These are phyloP conservation scores for Colossoma macropomum DNA, from an alignment of 2,113 vertebrate species.

Conservation along the genomic window DNA sequence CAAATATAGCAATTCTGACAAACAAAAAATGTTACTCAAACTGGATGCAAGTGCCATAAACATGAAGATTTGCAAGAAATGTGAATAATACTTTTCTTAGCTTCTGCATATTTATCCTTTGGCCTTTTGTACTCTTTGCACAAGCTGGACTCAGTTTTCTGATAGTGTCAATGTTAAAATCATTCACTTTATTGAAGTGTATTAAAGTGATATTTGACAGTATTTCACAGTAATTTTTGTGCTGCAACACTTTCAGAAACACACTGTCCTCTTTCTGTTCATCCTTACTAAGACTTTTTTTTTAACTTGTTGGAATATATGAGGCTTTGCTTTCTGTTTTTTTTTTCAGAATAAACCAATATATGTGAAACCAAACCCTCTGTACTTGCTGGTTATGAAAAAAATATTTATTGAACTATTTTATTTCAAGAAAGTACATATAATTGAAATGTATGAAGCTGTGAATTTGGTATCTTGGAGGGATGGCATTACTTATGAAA, in stretches of 20 bases:
- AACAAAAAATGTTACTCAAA: slow-evolving; percentile 5
- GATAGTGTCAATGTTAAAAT: not conserved
- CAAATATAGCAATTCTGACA: not conserved
- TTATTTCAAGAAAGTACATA: not conserved
- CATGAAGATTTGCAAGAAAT: slow-evolving; percentile 63
- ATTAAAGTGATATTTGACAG: not conserved
- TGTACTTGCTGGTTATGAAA: slow-evolving; percentile 9
- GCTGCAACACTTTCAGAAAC: not conserved
- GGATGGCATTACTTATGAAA: too few relatives aligned
- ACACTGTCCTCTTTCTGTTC: not conserved
- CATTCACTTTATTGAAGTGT: not conserved
- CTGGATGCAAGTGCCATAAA: slow-evolving; percentile 38
- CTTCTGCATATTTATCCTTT: slow-evolving; percentile 51
- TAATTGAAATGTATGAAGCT: not conserved
- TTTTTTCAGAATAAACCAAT: slow-evolving; percentile 22
- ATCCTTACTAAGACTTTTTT: slow-evolving; percentile 4
- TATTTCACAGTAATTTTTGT: not conserved
- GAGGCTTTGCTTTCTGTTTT: slow-evolving; percentile 35
- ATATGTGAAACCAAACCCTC: slow-evolving; percentile 17
- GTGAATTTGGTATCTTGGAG: not conserved
- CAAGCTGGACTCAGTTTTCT: slow-evolving; percentile 16
- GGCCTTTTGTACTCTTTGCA: slow-evolving; percentile 43
- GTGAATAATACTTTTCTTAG: slow-evolving; percentile 69
- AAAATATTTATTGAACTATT: not conserved
- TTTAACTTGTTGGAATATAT: slow-evolving; percentile 22